Conservation (phyloP, 2,113 vertebrate species). For the Grammomys surdaster region DNA sequence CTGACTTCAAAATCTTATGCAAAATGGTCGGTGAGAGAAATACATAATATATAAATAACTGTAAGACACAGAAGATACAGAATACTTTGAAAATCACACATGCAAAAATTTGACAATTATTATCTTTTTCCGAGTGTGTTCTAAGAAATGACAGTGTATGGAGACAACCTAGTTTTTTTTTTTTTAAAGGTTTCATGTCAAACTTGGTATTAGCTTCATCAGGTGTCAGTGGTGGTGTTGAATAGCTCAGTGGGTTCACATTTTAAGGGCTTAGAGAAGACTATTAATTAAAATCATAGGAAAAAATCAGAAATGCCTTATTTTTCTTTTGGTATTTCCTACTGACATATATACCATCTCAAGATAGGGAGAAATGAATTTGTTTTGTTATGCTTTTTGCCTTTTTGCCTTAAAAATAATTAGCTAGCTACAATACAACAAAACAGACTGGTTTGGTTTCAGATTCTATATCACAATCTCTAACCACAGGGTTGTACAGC, state of each 20-base stretch:
- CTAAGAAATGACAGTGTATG: neutral
- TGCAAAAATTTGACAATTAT: constrained; percentile 12
- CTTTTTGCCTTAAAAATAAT: neutral
- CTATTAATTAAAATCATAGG: constrained; percentile 49
- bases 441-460: neutral
- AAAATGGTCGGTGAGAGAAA: constrained; percentile 11
- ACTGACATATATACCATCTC: neutral
- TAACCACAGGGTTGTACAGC: neutral
- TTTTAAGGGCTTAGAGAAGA: constrained; percentile 36
- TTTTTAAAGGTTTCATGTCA: constrained; percentile 29
- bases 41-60: constrained; percentile 11
- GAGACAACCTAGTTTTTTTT: neutral
- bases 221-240: neutral
- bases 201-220: constrained; percentile 4
- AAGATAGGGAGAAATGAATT: no score
- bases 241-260: neutral
- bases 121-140: constrained; percentile 31
- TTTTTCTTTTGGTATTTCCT: constrained; percentile 29
- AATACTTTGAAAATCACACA: neutral
- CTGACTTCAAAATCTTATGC: constrained; percentile 21
- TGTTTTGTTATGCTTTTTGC: neutral
- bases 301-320: neutral
- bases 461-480: neutral
- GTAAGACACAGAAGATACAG: neutral
- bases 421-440: neutral